Percentiles rank a stretch among this genome's conserved stretches.
phyloP scores from a whole-genome alignment of 2,113 vertebrate genomes.

The Rhea pennata region DNA sequence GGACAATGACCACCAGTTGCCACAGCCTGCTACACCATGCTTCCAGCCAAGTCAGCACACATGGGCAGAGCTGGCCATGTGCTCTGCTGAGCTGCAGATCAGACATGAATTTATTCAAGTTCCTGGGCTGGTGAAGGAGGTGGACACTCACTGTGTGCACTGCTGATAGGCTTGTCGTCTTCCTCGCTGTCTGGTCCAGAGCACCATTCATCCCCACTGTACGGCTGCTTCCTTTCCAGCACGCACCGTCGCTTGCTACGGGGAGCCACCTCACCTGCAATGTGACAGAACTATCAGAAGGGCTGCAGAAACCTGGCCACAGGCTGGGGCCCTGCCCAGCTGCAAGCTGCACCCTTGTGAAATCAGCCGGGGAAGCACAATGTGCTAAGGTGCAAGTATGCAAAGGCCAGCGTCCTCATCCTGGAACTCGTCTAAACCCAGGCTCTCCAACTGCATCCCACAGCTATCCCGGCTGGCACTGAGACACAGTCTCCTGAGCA shows the following conservation, averaged over 20 bases:
- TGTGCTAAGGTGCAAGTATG: too few species aligned
- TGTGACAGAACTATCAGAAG: not conserved
- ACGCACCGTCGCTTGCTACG: conserved; percentile 96
- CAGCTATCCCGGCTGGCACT: not conserved
- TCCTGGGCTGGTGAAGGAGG: not conserved
- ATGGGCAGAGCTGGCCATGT: not conserved
- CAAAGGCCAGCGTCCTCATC: not conserved
- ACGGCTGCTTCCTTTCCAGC: conserved; percentile 95
- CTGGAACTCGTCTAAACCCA: too few species aligned
- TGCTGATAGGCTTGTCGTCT: conserved; percentile 88
- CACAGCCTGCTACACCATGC: fast-evolving
- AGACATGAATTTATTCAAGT: not conserved
- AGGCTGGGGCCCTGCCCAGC: not conserved
- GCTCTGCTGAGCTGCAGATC: not conserved
- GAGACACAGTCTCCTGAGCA: not conserved
- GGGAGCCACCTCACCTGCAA: conserved; percentile 85
- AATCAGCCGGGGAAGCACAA: not conserved
- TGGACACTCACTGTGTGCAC: conserved; percentile 86
- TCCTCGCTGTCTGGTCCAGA: conserved; percentile 96
- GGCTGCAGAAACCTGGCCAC: not conserved
- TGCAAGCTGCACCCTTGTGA: not conserved
- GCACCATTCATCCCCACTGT: conserved; percentile 98
- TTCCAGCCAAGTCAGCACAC: fast-evolving
- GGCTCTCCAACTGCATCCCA: too few species aligned
- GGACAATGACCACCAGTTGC: not conserved